These are phyloP conservation scores for Andrena bucephala DNA, from an alignment of 2,888 invertebrate species.

Conservation along the genomic window DNA sequence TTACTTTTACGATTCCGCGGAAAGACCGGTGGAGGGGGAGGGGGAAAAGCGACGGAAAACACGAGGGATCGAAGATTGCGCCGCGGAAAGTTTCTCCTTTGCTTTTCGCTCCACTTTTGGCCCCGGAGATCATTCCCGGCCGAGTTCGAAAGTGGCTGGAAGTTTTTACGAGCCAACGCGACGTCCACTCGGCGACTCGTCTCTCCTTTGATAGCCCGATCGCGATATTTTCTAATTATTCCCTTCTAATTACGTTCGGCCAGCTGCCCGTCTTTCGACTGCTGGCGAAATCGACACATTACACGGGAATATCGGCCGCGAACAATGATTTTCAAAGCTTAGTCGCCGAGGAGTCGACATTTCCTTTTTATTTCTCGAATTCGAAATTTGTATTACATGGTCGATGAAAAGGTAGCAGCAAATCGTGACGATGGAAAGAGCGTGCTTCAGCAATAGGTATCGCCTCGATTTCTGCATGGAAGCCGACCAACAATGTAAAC, in stretches of 20 bases:
- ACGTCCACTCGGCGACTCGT: constrained; percentile 17
- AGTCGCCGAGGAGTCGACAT: background rate
- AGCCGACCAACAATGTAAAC: constrained; percentile 47
- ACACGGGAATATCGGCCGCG: background rate
- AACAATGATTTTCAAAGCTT: background rate
- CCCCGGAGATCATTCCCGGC: constrained; percentile 43
- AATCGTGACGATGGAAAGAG: constrained; percentile 8
- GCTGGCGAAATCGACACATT: background rate
- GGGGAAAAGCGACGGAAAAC: constrained; percentile 19
- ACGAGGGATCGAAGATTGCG: constrained; percentile 58
- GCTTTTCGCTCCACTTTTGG: constrained; percentile 65
- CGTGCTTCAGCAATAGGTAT: constrained; percentile 11
- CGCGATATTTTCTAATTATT: constrained; percentile 30
- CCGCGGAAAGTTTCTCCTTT: constrained; percentile 55
- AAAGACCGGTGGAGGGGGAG: background rate
- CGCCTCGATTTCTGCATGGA: constrained; percentile 13
- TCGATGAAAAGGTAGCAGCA: background rate
- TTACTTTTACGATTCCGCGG: constrained; percentile 49
- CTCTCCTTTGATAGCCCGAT: constrained; percentile 11
- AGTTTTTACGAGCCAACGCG: constrained; percentile 38
- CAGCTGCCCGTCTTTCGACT: constrained; percentile 2
- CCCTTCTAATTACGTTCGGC: constrained; percentile 27
- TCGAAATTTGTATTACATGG: background rate
- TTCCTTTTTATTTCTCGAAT: background rate
- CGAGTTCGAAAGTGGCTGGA: constrained; percentile 43